These are phyloP conservation scores for Berghia stephanieae DNA, from an alignment of 1,140 invertebrate species.

Conservation along the genomic window DNA sequence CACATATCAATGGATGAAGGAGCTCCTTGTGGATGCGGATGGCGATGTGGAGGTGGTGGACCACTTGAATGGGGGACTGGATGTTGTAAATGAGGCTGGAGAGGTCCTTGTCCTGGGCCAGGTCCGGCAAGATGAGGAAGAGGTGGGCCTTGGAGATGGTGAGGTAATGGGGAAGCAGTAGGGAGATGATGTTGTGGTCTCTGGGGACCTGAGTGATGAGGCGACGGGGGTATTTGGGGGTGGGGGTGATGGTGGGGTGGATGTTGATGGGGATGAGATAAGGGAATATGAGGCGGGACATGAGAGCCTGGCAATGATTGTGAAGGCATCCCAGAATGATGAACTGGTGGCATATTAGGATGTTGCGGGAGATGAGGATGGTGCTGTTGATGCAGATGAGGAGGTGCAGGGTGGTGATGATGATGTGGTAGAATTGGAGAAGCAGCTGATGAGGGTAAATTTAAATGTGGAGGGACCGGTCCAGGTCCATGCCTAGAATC, in stretches of 20 bases:
- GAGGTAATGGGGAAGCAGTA: conserved; percentile 10
- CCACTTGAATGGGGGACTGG: conserved; percentile 14
- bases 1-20: conserved; percentile 24
- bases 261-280: not conserved
- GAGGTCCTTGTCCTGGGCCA: too few species aligned
- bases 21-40: conserved; percentile 4
- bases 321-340: too few species aligned
- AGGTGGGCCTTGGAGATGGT: not conserved
- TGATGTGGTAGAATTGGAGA: too few species aligned
- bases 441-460: too few species aligned
- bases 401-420: too few species aligned
- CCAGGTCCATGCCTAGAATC: too few species aligned
- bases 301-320: too few species aligned
- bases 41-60: not conserved
- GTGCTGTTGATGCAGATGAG: too few species aligned
- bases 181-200: too few species aligned
- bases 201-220: conserved; percentile 32
- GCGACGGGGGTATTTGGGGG: conserved; percentile 19
- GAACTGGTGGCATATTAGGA: not conserved
- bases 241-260: not conserved
- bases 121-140: not conserved
- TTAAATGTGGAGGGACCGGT: too few species aligned
- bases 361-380: too few species aligned
- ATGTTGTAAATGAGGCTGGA: too few species aligned
- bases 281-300: not conserved